These are phyloP conservation scores for Myopa testacea DNA, from an alignment of 2,888 invertebrate species.

Conservation along the genomic window DNA sequence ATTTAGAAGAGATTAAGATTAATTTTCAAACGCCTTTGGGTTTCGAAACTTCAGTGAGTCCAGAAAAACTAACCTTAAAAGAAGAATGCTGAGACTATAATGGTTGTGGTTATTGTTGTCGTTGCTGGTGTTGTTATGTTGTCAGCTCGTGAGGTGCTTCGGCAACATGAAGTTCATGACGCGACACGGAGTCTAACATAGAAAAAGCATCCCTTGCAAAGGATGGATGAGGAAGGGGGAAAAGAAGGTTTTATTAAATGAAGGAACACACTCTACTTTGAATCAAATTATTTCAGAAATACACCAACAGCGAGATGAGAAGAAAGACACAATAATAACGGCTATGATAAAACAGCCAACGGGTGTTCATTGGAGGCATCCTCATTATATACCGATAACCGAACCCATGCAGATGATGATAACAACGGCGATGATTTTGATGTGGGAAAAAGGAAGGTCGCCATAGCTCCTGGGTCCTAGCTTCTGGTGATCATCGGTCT, in stretches of 20 bases:
- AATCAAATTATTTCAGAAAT: too few relatives aligned
- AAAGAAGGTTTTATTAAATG: too few relatives aligned
- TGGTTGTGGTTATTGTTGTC: background rate
- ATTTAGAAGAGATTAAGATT: constrained; percentile 55
- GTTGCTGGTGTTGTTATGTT: constrained; percentile 4
- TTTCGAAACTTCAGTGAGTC: constrained; percentile 9
- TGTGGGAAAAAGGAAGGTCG: background rate
- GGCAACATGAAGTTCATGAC: constrained; percentile 50
- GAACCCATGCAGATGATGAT: constrained; percentile 23
- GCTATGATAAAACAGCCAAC: background rate
- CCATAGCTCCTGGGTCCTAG: background rate
- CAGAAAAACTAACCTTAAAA: background rate
- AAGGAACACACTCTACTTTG: too few relatives aligned
- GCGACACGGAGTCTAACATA: constrained; percentile 51
- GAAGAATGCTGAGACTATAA: background rate
- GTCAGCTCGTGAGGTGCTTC: background rate
- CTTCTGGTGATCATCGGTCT: background rate
- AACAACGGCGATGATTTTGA: background rate
- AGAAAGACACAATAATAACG: constrained; percentile 9
- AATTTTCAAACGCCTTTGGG: constrained; percentile 53
- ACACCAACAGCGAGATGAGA: background rate
- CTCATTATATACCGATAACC: constrained; percentile 42
- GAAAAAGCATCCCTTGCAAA: too few relatives aligned
- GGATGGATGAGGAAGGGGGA: too few relatives aligned
- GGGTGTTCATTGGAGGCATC: background rate